Percentiles rank a stretch among this genome's conserved stretches.
These are phyloP conservation scores for Lysandra coridon DNA, from an alignment of 2,888 invertebrate genomes.

Conservation along the genomic window DNA sequence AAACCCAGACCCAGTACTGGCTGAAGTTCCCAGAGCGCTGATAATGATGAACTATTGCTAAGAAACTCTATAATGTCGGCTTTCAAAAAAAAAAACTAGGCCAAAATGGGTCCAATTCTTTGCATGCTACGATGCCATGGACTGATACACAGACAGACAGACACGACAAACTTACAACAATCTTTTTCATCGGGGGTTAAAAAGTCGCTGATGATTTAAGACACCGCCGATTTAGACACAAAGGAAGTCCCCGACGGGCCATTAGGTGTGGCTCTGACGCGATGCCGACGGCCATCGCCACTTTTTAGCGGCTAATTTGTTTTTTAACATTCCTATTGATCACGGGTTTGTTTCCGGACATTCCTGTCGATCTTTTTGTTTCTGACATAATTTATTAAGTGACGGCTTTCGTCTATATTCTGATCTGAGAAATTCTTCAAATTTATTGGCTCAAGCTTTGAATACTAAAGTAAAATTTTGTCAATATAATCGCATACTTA, in stretches of 20 bases:
- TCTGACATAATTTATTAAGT: background rate
- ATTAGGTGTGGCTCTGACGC: constrained; percentile 26
- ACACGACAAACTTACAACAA: too few relatives aligned
- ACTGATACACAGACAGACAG: too few relatives aligned
- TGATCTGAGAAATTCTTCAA: background rate
- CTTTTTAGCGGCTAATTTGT: constrained; percentile 29
- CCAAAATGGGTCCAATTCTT: too few relatives aligned
- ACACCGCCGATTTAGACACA: constrained; percentile 19
- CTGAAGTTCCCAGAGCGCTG: too few relatives aligned
- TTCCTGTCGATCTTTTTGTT: background rate
- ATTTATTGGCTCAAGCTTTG: background rate
- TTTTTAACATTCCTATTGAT: constrained; percentile 25
- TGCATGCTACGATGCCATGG: too few relatives aligned
- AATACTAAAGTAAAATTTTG: background rate
- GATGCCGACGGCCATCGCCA: constrained; percentile 21
- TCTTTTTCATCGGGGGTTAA: too few relatives aligned
- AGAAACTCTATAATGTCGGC: too few relatives aligned
- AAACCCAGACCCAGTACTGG: too few relatives aligned
- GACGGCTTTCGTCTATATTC: background rate
- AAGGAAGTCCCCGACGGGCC: constrained; percentile 23
- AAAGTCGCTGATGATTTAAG: constrained; percentile 23
- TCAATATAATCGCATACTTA: background rate
- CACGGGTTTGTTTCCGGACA: constrained; percentile 23
- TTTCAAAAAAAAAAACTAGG: too few relatives aligned
- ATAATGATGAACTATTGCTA: too few relatives aligned